These are phyloP conservation scores for Mycteria americana DNA, from an alignment of 2,797 vertebrate genomes.

Conservation along the genomic window DNA sequence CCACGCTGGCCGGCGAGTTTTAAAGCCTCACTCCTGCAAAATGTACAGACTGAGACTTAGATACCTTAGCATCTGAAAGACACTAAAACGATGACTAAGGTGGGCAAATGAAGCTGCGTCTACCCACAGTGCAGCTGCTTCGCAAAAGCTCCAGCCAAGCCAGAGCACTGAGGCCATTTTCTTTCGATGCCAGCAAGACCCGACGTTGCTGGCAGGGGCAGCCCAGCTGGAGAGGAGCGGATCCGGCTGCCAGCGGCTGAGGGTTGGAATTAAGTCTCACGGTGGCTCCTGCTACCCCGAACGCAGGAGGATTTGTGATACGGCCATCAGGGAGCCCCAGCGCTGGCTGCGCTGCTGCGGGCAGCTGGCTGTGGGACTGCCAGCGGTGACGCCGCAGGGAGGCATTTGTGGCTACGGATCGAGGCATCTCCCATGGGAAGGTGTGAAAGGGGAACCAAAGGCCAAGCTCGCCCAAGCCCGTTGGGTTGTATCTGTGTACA, in stretches of 20 bases:
- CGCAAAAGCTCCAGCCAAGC: not conserved
- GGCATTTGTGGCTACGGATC: not conserved
- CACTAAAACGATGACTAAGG: not conserved
- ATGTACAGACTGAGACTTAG: accelerated
- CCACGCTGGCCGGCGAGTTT: accelerated
- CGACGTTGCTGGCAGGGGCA: accelerated
- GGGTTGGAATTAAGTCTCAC: not conserved
- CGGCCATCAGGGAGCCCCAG: accelerated
- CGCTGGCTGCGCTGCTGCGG: accelerated
- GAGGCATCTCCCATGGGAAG: accelerated
- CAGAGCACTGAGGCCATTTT: too few species aligned
- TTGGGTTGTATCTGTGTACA: accelerated
- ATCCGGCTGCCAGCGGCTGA: accelerated
- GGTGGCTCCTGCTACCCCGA: not conserved
- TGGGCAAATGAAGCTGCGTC: not conserved
- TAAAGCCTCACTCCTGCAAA: not conserved
- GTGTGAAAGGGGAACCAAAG: not conserved
- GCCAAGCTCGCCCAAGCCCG: accelerated
- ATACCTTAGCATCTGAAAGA: accelerated
- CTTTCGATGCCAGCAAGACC: accelerated
- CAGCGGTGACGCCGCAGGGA: accelerated
- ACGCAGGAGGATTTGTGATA: not conserved
- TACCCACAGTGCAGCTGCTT: not conserved
- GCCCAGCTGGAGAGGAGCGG: accelerated
- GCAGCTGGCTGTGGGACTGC: not conserved